phyloP scores from a whole-genome alignment of 2,797 vertebrate genomes.

The Danio tinwini region DNA sequence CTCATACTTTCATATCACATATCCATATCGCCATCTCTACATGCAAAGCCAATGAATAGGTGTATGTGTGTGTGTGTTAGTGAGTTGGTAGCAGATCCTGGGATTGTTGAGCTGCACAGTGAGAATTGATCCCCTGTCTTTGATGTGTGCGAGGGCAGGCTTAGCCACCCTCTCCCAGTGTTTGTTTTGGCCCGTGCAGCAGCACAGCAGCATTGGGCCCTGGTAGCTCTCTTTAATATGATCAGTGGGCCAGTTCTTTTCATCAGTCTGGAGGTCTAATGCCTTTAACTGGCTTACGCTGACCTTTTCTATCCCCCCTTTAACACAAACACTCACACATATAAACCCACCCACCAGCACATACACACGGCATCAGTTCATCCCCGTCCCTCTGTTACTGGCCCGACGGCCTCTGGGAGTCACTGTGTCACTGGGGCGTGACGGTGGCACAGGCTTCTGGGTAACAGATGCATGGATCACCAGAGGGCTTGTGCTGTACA shows the following conservation, averaged over 20 bases:
- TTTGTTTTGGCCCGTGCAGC: conserved; percentile 84
- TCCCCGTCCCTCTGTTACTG: conserved; percentile 63
- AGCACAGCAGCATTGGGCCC: conserved; percentile 84
- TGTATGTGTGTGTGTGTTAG: neutral
- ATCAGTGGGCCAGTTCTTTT: conserved; percentile 84
- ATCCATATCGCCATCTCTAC: too few species aligned
- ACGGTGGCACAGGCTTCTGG: conserved; percentile 68
- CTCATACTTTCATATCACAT: too few species aligned
- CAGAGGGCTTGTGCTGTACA: conserved; percentile 65
- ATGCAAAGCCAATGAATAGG: too few species aligned
- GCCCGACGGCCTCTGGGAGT: conserved; percentile 65
- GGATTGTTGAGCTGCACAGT: conserved; percentile 48
- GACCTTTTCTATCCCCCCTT: conserved; percentile 75
- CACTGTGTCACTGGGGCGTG: conserved; percentile 65
- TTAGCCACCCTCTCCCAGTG: conserved; percentile 80
- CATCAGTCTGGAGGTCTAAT: conserved; percentile 90
- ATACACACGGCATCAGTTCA: conserved; percentile 68
- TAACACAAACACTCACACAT: conserved; percentile 57
- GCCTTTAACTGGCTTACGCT: conserved; percentile 86
- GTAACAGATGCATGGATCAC: conserved; percentile 64
- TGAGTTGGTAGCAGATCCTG: conserved; percentile 5
- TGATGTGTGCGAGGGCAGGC: conserved; percentile 72
- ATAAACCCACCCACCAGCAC: conserved; percentile 66
- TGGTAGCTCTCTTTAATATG: conserved; percentile 86
- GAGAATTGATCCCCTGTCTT: conserved; percentile 51